These are phyloP conservation scores for Turritopsis dohrnii DNA, from an alignment of 30 jellyfish, hydroid and myxozoan genomes.

Conservation along the genomic window DNA sequence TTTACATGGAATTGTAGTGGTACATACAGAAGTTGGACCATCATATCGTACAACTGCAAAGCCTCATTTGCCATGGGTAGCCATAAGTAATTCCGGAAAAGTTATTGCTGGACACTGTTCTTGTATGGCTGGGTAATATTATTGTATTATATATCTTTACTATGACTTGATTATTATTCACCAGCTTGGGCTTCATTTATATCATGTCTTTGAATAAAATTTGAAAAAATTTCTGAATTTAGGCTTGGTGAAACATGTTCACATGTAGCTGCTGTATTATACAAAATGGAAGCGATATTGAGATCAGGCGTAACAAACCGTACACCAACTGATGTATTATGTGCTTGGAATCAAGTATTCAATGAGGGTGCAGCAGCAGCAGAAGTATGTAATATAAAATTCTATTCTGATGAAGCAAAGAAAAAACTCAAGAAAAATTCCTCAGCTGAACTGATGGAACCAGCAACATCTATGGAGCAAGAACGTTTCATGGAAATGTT, in stretches of 20 bases:
- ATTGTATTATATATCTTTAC: neutral
- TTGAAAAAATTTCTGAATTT: too few relatives aligned
- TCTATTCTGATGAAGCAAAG: neutral
- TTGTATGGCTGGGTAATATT: neutral
- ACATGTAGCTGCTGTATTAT: slow-evolving; percentile 4
- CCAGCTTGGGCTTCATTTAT: neutral
- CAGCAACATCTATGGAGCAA: neutral
- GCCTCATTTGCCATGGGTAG: too few relatives aligned
- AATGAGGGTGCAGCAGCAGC: neutral
- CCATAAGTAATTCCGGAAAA: neutral
- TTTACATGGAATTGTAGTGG: neutral
- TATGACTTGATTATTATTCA: neutral
- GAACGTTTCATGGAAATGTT: neutral
- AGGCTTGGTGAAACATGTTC: slow-evolving; percentile 2
- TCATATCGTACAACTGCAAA: slow-evolving; percentile 1
- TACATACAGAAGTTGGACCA: neutral
- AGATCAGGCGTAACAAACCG: too few relatives aligned
- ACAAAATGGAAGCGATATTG: too few relatives aligned
- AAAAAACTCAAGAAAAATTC: too few relatives aligned
- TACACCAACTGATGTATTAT: neutral
- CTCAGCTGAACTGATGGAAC: neutral
- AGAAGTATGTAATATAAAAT: neutral
- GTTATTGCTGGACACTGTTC: slow-evolving; percentile 6
- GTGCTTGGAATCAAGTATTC: slow-evolving; percentile 11
- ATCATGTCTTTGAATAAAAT: too few relatives aligned